Conservation (phyloP, 1,140 invertebrate species). For the Dinothrombium tinctorium region DNA sequence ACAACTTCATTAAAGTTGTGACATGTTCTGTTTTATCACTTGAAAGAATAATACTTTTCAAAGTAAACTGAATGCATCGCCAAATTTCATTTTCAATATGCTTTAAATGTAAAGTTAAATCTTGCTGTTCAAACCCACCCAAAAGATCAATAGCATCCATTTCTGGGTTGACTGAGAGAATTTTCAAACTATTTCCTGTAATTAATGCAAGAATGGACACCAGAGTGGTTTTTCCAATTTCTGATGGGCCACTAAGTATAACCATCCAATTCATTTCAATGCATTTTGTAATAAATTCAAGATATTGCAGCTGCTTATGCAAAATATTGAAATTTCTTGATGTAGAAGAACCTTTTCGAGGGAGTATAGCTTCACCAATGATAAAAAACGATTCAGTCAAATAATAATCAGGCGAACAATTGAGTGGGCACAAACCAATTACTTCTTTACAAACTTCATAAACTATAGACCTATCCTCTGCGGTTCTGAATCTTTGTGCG, state of each 20-base stretch:
- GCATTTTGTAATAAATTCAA: constrained; percentile 54
- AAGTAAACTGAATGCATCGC: too few species aligned
- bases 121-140: constrained; percentile 85
- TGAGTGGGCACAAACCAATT: constrained; percentile 24
- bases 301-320: constrained; percentile 33
- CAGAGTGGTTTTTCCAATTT: constrained; percentile 55
- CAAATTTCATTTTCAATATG: constrained; percentile 4
- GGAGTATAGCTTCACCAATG: constrained; percentile 19
- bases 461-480: constrained; percentile 39
- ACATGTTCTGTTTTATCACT: too few species aligned
- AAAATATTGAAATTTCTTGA: constrained; percentile 30
- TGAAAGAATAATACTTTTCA: too few species aligned
- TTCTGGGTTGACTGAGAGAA: constrained; percentile 61
- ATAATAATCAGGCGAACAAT: constrained; percentile 11
- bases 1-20: too few species aligned
- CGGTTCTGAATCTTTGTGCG: constrained; percentile 47
- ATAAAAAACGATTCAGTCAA: constrained; percentile 16
- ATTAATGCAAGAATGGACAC: constrained; percentile 50
- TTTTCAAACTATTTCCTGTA: constrained; percentile 41
- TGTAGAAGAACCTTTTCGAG: constrained; percentile 7
- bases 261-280: constrained; percentile 74
- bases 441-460: constrained; percentile 30
- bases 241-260: constrained; percentile 51
- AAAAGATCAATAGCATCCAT: constrained; percentile 88
- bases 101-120: constrained; percentile 14